phyloP scores from a whole-genome alignment of 2,888 invertebrate species.

The Parthenolecanium corni region DNA sequence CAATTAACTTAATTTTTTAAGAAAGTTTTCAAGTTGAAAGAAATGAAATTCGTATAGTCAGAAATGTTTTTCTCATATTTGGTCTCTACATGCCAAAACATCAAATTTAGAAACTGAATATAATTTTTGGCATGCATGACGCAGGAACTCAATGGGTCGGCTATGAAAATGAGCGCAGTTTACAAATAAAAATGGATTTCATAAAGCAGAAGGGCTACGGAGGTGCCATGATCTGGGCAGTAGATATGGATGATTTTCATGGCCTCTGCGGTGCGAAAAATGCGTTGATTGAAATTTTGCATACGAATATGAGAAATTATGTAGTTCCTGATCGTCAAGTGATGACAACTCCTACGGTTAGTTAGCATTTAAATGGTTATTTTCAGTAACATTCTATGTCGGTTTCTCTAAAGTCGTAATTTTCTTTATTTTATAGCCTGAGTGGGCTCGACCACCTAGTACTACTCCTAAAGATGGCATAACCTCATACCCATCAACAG shows the following conservation, averaged over 20 bases:
- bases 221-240: slow-evolving; percentile 87
- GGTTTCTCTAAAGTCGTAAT: neutral
- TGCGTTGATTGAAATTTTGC: slow-evolving; percentile 58
- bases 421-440: slow-evolving; percentile 32
- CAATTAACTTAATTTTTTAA: too few species aligned
- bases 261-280: slow-evolving; percentile 70
- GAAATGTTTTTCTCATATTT: too few species aligned
- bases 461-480: slow-evolving; percentile 29
- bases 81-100: too few species aligned
- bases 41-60: too few species aligned
- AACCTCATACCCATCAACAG: slow-evolving; percentile 2
- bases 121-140: too few species aligned
- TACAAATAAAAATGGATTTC: slow-evolving; percentile 82
- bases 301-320: slow-evolving; percentile 56
- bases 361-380: neutral
- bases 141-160: slow-evolving; percentile 75
- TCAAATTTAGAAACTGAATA: too few species aligned
- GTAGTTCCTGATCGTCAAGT: slow-evolving; percentile 38
- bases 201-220: slow-evolving; percentile 69
- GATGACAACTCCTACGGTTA: slow-evolving; percentile 36
- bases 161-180: slow-evolving; percentile 67
- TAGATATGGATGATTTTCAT: slow-evolving; percentile 82
- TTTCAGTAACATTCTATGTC: neutral
- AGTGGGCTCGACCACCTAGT: slow-evolving; percentile 35
- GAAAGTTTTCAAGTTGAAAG: too few species aligned